Conservation (phyloP, 2,797 vertebrate genomes). For the Danio jaintianensis region DNA sequence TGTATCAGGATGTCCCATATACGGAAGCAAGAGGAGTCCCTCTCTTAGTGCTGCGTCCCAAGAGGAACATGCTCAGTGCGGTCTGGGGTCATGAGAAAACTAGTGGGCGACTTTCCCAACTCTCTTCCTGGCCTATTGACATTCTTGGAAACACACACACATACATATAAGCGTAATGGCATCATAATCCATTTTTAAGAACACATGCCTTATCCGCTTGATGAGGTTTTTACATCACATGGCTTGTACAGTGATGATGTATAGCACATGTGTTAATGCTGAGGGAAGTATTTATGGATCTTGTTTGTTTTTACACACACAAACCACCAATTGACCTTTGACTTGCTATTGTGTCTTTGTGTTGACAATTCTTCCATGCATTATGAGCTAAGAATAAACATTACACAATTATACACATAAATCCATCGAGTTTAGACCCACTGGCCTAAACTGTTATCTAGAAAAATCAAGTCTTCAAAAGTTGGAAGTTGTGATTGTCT, state of each 20-base stretch:
- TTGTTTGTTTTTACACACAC: slow-evolving; percentile 22
- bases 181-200: slow-evolving; percentile 52
- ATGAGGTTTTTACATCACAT: background rate
- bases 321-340: slow-evolving; percentile 21
- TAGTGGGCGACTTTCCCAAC: slow-evolving; percentile 87
- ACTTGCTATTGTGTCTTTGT: slow-evolving; percentile 36
- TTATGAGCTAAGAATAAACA: slow-evolving; percentile 51
- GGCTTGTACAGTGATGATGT: background rate
- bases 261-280: slow-evolving; percentile 49
- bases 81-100: slow-evolving; percentile 91
- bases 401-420: slow-evolving; percentile 41
- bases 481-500: no score
- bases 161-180: slow-evolving; percentile 13
- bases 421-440: background rate
- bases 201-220: slow-evolving; percentile 40
- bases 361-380: slow-evolving; percentile 48
- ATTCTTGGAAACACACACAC: slow-evolving; percentile 71
- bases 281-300: slow-evolving; percentile 40
- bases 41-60: slow-evolving; percentile 60
- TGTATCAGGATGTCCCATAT: slow-evolving; percentile 47
- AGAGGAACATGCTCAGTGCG: slow-evolving; percentile 61
- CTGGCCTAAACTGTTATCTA: background rate
- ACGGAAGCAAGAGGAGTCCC: slow-evolving; percentile 49
- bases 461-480: no score
- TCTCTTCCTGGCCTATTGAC: slow-evolving; percentile 63